Evolutionary conservation across 2,113 vertebrate species (phyloP).

Genomic region (Meleagris gallopavo): DNA sequence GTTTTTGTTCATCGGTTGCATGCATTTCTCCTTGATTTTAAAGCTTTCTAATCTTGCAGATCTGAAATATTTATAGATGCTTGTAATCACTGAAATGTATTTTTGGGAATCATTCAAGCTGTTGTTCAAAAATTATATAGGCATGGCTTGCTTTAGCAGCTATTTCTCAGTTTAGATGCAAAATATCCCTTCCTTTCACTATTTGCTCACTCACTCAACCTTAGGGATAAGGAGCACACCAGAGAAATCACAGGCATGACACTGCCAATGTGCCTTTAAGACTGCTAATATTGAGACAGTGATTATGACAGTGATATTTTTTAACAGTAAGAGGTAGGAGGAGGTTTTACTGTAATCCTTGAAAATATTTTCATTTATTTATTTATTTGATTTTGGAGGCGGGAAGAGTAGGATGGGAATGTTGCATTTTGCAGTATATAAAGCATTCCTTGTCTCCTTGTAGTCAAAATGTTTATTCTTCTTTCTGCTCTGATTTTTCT

Average conservation of each 20-base stretch:
- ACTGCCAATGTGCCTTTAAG: background rate
- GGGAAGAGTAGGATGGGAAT: background rate
- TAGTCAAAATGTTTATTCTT: slow-evolving; percentile 16
- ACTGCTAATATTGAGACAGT: background rate
- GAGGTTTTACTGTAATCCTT: slow-evolving; percentile 38
- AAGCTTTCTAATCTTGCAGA: background rate
- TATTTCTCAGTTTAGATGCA: background rate
- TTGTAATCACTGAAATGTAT: slow-evolving; percentile 4
- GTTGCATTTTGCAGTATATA: slow-evolving; percentile 31
- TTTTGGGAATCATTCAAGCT: background rate
- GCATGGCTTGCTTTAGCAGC: background rate
- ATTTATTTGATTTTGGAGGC: no score
- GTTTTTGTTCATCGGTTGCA: background rate
- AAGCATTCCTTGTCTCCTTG: slow-evolving; percentile 21
- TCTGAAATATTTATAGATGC: slow-evolving; percentile 11
- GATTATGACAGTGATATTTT: background rate
- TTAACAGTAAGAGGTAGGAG: background rate
- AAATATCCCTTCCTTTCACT: background rate
- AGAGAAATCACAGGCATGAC: background rate
- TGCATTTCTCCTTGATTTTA: background rate
- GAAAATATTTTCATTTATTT: background rate
- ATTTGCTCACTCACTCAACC: background rate
- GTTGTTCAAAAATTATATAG: slow-evolving; percentile 13
- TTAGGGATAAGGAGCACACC: background rate
- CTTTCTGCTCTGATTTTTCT: slow-evolving; percentile 46